Percentiles rank a stretch among this genome's conserved stretches.
Conservation (phyloP, 1,140 invertebrate genomes). For the Drosophila cardini region DNA sequence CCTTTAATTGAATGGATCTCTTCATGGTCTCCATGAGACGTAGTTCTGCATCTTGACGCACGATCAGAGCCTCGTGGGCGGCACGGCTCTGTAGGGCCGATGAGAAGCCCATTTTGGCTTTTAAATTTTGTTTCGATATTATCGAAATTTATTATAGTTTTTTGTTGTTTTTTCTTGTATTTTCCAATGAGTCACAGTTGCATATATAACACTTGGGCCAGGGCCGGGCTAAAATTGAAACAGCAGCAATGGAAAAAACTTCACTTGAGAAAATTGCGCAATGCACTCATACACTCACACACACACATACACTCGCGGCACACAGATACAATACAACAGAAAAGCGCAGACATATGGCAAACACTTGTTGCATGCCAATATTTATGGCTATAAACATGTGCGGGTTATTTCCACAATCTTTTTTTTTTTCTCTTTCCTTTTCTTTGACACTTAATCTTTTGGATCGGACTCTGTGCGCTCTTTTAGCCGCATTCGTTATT, state of each 20-base stretch:
- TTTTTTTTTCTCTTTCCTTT: too few species aligned
- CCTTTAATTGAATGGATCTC: constrained; percentile 92
- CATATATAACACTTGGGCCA: neutral
- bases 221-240: constrained; percentile 37
- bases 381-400: constrained; percentile 43
- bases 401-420: constrained; percentile 36
- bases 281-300: constrained; percentile 18
- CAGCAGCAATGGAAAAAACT: constrained; percentile 9
- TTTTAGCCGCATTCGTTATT: constrained; percentile 43
- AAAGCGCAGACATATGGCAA: constrained; percentile 61
- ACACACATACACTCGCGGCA: constrained; percentile 23
- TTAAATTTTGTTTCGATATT: constrained; percentile 27
- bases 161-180: constrained; percentile 19
- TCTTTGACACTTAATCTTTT: constrained; percentile 44
- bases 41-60: constrained; percentile 95
- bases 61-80: constrained; percentile 93
- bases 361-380: constrained; percentile 77
- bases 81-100: constrained; percentile 91
- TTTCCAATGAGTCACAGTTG: constrained; percentile 44
- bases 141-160: constrained; percentile 31
- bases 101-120: constrained; percentile 91
- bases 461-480: constrained; percentile 15
- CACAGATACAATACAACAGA: constrained; percentile 25
- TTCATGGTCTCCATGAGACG: constrained; percentile 95
- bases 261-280: constrained; percentile 54